A percentile compares a stretch with the other conserved stretches of the same genome.
These are phyloP conservation scores for Parnassius smintheus DNA, from an alignment of 2,888 invertebrate genomes.

Conservation along the genomic window DNA sequence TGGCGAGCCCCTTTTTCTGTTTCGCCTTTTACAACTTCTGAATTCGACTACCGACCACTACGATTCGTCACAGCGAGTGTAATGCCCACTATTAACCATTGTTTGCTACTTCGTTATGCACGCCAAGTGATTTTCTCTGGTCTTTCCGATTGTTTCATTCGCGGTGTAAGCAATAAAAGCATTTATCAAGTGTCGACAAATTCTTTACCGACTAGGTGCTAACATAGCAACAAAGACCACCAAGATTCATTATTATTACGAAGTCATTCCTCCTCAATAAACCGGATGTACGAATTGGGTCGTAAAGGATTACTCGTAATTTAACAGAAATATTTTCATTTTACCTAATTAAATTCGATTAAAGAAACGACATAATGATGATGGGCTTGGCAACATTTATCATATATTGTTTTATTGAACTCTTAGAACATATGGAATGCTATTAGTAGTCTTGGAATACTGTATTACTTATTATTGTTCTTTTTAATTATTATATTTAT, in stretches of 20 bases:
- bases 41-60: constrained; percentile 46
- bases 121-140: constrained; percentile 67
- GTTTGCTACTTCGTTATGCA: constrained; percentile 65
- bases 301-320: constrained; percentile 8
- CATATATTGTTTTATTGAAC: too few relatives aligned
- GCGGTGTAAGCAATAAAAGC: constrained; percentile 58
- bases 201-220: constrained; percentile 53
- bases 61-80: constrained; percentile 62
- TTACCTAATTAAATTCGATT: constrained; percentile 14
- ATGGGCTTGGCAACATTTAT: too few relatives aligned
- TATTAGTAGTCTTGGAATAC: too few relatives aligned
- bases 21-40: constrained; percentile 37
- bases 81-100: constrained; percentile 57
- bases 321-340: constrained; percentile 8
- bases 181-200: constrained; percentile 53
- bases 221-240: constrained; percentile 65
- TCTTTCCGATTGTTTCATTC: constrained; percentile 50
- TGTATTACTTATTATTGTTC: too few relatives aligned
- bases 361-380: not conserved
- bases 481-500: too few relatives aligned
- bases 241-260: constrained; percentile 37
- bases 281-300: constrained; percentile 23
- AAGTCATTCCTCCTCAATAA: constrained; percentile 7
- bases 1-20: constrained; percentile 41
- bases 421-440: too few relatives aligned